These are phyloP conservation scores for Solea solea DNA, from an alignment of 2,113 vertebrate species.

Conservation along the genomic window DNA sequence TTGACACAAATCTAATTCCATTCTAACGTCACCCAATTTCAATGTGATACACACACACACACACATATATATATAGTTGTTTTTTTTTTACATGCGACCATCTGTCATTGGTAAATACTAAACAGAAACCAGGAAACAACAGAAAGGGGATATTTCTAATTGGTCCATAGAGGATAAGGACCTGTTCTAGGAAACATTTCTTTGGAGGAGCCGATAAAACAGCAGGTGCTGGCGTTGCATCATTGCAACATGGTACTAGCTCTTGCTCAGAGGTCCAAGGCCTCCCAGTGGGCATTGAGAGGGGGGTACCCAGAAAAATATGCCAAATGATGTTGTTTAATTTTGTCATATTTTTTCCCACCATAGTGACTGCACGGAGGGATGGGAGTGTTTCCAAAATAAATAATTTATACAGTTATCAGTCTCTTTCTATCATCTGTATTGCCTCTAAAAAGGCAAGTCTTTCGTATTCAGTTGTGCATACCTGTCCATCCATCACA, in stretches of 20 bases:
- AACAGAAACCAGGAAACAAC: slow-evolving; percentile 59
- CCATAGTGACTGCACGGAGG: neutral
- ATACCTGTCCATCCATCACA: too few relatives aligned
- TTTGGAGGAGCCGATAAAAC: slow-evolving; percentile 59
- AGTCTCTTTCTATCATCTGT: neutral
- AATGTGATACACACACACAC: too few relatives aligned
- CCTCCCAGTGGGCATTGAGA: slow-evolving; percentile 19
- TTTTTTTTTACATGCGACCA: slow-evolving; percentile 39
- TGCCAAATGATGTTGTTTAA: slow-evolving; percentile 47
- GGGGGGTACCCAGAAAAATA: slow-evolving; percentile 27
- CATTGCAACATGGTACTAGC: neutral
- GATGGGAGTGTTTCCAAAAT: slow-evolving; percentile 5
- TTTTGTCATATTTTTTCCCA: slow-evolving; percentile 25
- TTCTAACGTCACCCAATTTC: too few relatives aligned
- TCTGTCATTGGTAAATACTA: slow-evolving; percentile 75
- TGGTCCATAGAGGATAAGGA: slow-evolving; percentile 70
- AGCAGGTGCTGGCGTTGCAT: slow-evolving; percentile 54
- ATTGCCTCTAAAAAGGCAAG: neutral
- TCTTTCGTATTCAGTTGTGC: too few relatives aligned
- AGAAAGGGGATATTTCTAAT: slow-evolving; percentile 63
- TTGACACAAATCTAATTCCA: too few relatives aligned
- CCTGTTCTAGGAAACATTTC: slow-evolving; percentile 40
- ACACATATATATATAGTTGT: neutral
- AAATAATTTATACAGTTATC: neutral
- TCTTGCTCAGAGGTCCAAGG: slow-evolving; percentile 37